Evolutionary conservation across 1,140 invertebrate species (phyloP).

Genomic region (Drosophila melanogaster): Release_6_plus_ISO1_MT NT_033779.5:7791501-7792000

Average conservation of each 20-base stretch:
- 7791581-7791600: constrained; percentile 39
- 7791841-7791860: constrained; percentile 96
- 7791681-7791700: constrained; percentile 9
- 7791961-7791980: constrained; percentile 98
- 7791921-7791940: constrained; percentile 86
- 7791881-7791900: constrained; percentile 40
- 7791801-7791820: constrained; percentile 92
- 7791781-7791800: constrained; percentile 93
- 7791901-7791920: background rate
- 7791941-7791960: constrained; percentile 98
- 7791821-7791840: constrained; percentile 95
- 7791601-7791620: constrained; percentile 44
- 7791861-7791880: constrained; percentile 97
- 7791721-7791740: constrained; percentile 23
- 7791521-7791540: constrained; percentile 3
- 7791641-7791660: constrained; percentile 21
- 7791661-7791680: constrained; percentile 10
- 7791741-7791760: constrained; percentile 28
- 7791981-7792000: constrained; percentile 99
- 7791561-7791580: constrained; percentile 29
- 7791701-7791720: constrained; percentile 8
- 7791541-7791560: constrained; percentile 20
- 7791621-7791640: constrained; percentile 42
- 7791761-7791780: constrained; percentile 85
- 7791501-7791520: constrained; percentile 10